A percentile compares a stretch with the other conserved stretches of the same genome.
These are phyloP conservation scores for Isoperla grammatica DNA, from an alignment of 2,888 invertebrate species.

Conservation along the genomic window DNA sequence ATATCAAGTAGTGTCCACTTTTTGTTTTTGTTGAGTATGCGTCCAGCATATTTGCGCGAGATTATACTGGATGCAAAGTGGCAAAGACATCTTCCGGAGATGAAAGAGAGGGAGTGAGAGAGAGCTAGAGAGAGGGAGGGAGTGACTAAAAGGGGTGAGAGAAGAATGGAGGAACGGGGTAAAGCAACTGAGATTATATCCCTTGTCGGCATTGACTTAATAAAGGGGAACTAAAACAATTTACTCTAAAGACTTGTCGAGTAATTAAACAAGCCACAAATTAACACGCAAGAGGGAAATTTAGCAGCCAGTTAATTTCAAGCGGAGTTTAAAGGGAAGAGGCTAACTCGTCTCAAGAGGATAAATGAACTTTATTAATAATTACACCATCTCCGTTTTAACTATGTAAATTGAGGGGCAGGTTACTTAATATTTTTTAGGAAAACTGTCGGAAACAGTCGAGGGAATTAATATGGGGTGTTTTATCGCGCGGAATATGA, in stretches of 20 bases:
- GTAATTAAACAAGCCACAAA: slow-evolving; percentile 24
- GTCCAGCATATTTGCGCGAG: too few species aligned
- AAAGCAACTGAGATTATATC: slow-evolving; percentile 20
- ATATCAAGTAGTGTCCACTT: not conserved
- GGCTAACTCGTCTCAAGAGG: too few species aligned
- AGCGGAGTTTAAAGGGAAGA: too few species aligned
- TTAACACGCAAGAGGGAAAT: slow-evolving; percentile 12
- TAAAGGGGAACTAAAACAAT: slow-evolving; percentile 26
- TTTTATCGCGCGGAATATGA: too few species aligned
- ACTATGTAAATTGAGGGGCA: too few species aligned
- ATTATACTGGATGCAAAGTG: not conserved
- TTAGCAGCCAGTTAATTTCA: slow-evolving; percentile 5
- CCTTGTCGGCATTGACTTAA: slow-evolving; percentile 17
- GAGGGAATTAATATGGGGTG: too few species aligned
- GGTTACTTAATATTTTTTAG: too few species aligned
- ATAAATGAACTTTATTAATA: too few species aligned
- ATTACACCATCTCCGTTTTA: too few species aligned
- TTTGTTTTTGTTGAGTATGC: not conserved
- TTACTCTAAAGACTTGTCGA: slow-evolving; percentile 16
- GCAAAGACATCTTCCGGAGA: slow-evolving; percentile 10
- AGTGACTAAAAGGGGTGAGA: slow-evolving; percentile 14
- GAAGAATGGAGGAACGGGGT: slow-evolving; percentile 17
- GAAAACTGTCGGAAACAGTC: too few species aligned
- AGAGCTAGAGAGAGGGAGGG: slow-evolving; percentile 20
- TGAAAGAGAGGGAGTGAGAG: slow-evolving; percentile 16